phyloP scores from a whole-genome alignment of 2,797 vertebrate species.

The Semaprochilodus insignis region DNA sequence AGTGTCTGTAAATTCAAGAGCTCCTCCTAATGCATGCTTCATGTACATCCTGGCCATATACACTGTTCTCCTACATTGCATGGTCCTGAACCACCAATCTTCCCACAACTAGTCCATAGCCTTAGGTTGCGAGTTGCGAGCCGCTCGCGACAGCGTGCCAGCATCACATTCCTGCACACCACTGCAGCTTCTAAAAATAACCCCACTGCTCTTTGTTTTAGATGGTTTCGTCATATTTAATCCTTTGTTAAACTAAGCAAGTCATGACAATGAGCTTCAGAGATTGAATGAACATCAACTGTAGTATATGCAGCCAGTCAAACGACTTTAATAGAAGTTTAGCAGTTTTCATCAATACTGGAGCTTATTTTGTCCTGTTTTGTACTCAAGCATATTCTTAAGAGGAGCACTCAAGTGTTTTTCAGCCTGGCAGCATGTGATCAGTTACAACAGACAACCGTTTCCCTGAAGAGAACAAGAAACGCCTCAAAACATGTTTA shows the following conservation, averaged over 20 bases:
- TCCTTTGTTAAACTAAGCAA: not conserved
- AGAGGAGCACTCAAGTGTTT: no score
- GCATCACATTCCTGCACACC: not conserved
- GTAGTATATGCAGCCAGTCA: not conserved
- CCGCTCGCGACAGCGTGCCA: not conserved
- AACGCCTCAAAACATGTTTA: no score
- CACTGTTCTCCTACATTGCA: not conserved
- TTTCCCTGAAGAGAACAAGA: no score
- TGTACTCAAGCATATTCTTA: no score
- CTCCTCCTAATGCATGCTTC: no score
- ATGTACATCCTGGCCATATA: not conserved
- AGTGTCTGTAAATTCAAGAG: no score
- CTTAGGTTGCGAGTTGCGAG: not conserved
- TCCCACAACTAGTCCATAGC: not conserved
- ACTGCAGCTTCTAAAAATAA: constrained; percentile 5
- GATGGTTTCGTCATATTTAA: not conserved
- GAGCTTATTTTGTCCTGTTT: no score
- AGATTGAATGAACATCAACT: not conserved
- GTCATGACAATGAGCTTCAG: not conserved
- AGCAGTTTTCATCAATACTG: no score
- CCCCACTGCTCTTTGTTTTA: not conserved
- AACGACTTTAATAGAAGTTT: no score
- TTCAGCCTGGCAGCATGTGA: no score
- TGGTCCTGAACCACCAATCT: not conserved
- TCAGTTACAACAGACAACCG: no score